These are phyloP conservation scores for Melikaiella ostensackeni DNA, from an alignment of 2,888 invertebrate species.

Conservation along the genomic window DNA sequence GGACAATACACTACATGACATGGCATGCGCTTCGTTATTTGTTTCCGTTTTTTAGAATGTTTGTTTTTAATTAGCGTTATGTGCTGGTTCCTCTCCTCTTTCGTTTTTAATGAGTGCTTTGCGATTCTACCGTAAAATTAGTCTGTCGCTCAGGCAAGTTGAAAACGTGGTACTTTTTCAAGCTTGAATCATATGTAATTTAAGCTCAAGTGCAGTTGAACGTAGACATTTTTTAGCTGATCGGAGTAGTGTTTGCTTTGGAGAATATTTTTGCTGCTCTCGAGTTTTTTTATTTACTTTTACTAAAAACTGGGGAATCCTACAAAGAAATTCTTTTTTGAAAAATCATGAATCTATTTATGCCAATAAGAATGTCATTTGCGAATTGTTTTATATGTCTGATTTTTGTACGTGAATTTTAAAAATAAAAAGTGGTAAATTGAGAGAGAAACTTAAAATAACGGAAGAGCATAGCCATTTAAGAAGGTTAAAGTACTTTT, in stretches of 20 bases:
- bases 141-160: not conserved
- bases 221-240: not conserved
- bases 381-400: not conserved
- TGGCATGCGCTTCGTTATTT: conserved; percentile 69
- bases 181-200: not conserved
- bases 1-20: conserved; percentile 62
- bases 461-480: conserved; percentile 29
- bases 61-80: conserved; percentile 23
- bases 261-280: not conserved
- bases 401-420: conserved; percentile 8
- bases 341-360: not conserved
- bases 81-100: conserved; percentile 20
- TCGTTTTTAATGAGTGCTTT: not conserved
- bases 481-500: conserved; percentile 48
- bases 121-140: conserved; percentile 3
- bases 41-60: conserved; percentile 27
- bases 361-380: conserved; percentile 22
- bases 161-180: conserved; percentile 6
- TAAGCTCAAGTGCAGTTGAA: not conserved
- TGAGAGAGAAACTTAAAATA: conserved; percentile 35
- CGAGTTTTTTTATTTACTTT: not conserved
- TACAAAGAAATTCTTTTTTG: not conserved
- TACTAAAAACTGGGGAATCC: not conserved
- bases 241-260: not conserved
- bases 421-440: not conserved